Evolutionary conservation across 2,888 invertebrate genomes (phyloP), one percentile per base, ranked within the genome.

Genomic region (Diaprepes abbreviatus): DNA sequence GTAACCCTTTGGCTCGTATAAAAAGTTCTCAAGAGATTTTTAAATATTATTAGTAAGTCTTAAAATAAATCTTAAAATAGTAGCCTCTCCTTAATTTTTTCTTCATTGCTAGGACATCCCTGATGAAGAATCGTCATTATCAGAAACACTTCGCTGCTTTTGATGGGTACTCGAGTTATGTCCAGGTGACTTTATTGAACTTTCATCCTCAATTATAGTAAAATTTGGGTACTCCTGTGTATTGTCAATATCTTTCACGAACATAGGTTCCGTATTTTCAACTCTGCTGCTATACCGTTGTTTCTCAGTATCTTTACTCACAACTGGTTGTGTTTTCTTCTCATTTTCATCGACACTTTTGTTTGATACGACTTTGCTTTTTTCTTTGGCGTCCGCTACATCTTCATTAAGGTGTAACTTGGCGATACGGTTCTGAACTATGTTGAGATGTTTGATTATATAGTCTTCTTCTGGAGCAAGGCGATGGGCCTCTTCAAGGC

Each of bases 381-480:
- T 79, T 21, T 79, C 80, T 70, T 80, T 78, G 73, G 67, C 71
- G 73, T 80, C 79, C 7, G 60, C 65, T 3, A 84, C 80, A 78
- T 74, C 81, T 74, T 78, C 84, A 62, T 80, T 79, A 17, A 82
- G 64, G 73, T 83, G 83, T 52, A 84, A 74, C 75, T 85, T 85
- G 0, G 80, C 75, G 33, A 91, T 87, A 10, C 93, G 87, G 67
- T 91, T 89, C 73, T 93, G 89, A 14, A 98, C 97, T 59, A 97
- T 97, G 74, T 92, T 91, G 38, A 98, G 88, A 82, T 98, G 98
- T 12, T 94, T 89, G 63, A 92, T 87, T 40, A 98, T 94, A 86
- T 98, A 98, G 77, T 94, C 94, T 83, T 97, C 97, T 69, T 90
- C 88, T 0, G 97, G 97, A 0, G 96, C 96, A 19, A 97, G 85